Evolutionary conservation across 2,797 vertebrate species (phyloP), one percentile per base, ranked within the genome.

Genomic region (Intellagama lesueurii): DNA sequence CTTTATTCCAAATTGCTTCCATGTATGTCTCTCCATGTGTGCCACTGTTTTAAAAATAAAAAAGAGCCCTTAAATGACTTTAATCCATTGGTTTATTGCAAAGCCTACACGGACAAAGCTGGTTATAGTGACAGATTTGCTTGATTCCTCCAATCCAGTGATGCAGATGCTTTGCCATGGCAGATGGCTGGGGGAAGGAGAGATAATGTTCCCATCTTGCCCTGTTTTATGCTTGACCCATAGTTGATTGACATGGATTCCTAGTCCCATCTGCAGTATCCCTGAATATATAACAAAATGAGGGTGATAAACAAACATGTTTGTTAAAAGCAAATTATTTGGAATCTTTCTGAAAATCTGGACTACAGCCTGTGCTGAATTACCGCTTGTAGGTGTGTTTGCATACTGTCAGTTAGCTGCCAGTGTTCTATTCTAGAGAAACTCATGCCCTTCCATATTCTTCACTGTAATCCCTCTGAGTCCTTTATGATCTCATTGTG

Each of bases 1-100:
- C 64, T 40, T 0, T 17, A 22, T 78, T 90, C 76, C 86, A n/a
- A 56, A 69, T 24, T 75, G 83, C 80, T 66, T 88, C 83, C 44
- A 3, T 83, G 77, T 26, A 70, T 40, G 88, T 76, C 88, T 89
- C 88, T 89, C 82, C 44, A 44, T 84, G 44, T 81, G 85, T 52
- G 76, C 52, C 86, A 89, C 85, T 85, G 86, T 79, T 85, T 93
- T 85, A 1, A 69, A 73, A 85, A 81, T n/a, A 79, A 88, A 60
- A 88, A 60, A 83, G 40, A 24, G 0, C 30, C 88, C 83, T 93
- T 81, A 90, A 79, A 66, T 75, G 91, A 80, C 88, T 90, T 94
- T 91, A 96, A 95, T 95, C 94, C 90, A 89, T 17, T 91, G 94
- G 93, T 94, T 96, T 94, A 92, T 95, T 93, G 93, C 90, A 89